Percentiles rank a stretch among this genome's conserved stretches.
phyloP scores from a whole-genome alignment of 2,113 vertebrate species.

The Festucalex cinctus region DNA sequence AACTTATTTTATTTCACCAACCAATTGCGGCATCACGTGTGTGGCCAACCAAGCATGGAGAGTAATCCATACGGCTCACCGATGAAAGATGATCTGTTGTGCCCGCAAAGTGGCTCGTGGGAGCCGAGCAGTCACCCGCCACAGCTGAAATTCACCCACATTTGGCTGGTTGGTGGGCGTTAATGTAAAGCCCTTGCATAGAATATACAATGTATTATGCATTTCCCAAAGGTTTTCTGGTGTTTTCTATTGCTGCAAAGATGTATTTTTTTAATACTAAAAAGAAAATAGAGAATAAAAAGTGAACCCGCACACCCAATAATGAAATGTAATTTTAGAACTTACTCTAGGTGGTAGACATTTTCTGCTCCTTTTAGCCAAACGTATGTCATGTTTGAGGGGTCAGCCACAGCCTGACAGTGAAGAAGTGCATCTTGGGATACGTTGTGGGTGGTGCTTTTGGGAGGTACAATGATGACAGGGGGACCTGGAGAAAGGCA shows the following conservation, averaged over 20 bases:
- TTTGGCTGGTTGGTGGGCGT: too few species aligned
- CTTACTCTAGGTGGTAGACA: constrained; percentile 84
- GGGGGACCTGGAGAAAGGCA: constrained; percentile 76
- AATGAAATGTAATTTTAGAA: constrained; percentile 13
- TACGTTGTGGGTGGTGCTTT: constrained; percentile 79
- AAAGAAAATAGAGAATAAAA: background rate
- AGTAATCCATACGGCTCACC: too few species aligned
- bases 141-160: too few species aligned
- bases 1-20: too few species aligned
- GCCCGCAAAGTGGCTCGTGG: too few species aligned
- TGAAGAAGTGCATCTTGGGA: constrained; percentile 84
- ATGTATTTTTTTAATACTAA: background rate
- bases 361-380: constrained; percentile 83
- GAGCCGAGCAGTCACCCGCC: too few species aligned
- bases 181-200: background rate
- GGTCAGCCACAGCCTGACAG: constrained; percentile 87
- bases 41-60: too few species aligned
- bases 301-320: background rate
- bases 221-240: background rate
- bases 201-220: background rate
- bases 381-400: constrained; percentile 92
- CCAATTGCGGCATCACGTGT: too few species aligned
- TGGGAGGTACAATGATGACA: constrained; percentile 81
- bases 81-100: too few species aligned
- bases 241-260: background rate